These are phyloP conservation scores for Rhopilema esculentum DNA, from an alignment of 30 jellyfish, hydroid and myxozoan species.

Conservation along the genomic window DNA sequence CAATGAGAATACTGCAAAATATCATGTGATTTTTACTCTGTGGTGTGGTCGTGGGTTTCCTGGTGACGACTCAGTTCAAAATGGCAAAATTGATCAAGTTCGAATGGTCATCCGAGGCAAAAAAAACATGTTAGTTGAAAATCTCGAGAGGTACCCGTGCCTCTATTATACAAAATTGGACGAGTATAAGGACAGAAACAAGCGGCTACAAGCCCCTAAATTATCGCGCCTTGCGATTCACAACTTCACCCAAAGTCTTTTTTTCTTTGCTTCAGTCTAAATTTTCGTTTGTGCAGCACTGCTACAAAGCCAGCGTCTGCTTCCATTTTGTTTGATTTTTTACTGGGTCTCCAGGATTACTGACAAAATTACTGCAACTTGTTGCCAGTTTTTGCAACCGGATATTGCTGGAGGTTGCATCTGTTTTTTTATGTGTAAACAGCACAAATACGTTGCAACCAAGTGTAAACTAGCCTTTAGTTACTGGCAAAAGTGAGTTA, in stretches of 20 bases:
- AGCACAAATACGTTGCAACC: constrained; percentile 8
- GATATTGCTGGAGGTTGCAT: constrained; percentile 20
- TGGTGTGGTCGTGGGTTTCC: no score
- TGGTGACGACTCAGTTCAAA: neutral
- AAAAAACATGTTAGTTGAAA: constrained; percentile 9
- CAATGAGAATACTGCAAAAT: no score
- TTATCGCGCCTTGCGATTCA: neutral
- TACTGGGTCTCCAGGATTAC: neutral
- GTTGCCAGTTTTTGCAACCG: neutral
- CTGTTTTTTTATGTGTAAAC: neutral
- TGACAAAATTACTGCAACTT: neutral
- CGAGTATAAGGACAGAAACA: constrained; percentile 4
- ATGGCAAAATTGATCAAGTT: neutral
- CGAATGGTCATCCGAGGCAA: constrained; percentile 40
- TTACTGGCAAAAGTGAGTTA: no score
- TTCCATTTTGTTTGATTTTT: no score
- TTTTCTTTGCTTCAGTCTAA: no score
- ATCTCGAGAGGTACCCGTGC: constrained; percentile 31
- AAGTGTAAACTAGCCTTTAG: no score
- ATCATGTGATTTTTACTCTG: no score
- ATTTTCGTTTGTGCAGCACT: neutral
- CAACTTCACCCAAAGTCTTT: no score
- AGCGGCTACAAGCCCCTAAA: constrained; percentile 21
- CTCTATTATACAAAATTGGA: constrained; percentile 18
- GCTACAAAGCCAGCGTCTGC: neutral